These are phyloP conservation scores for Galeopterus variegatus DNA, from an alignment of 2,113 vertebrate genomes.

Conservation along the genomic window DNA sequence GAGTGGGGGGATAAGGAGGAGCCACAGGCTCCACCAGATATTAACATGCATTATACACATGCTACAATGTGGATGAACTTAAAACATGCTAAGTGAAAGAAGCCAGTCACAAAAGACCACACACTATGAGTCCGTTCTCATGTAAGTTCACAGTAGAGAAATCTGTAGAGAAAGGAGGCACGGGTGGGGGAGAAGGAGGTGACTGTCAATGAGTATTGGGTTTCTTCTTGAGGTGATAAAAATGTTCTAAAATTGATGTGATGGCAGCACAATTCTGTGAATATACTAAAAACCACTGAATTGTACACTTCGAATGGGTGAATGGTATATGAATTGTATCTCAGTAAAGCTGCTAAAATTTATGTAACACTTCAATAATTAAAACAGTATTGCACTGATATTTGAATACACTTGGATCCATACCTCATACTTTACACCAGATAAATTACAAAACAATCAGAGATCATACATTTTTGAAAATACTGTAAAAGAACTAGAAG, in stretches of 20 bases:
- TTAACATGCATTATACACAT: accelerated
- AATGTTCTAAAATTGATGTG: not conserved
- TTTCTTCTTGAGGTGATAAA: not conserved
- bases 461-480: not conserved
- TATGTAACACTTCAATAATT: not conserved
- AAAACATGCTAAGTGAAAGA: not conserved
- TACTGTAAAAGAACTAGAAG: not conserved
- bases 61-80: too few species aligned
- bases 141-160: not conserved
- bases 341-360: not conserved
- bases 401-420: not conserved
- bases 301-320: not conserved
- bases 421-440: not conserved
- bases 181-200: too few species aligned
- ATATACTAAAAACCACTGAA: not conserved
- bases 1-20: not conserved
- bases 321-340: not conserved
- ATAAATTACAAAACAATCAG: not conserved
- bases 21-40: not conserved
- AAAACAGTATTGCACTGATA: not conserved
- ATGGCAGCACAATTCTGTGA: not conserved
- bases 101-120: not conserved
- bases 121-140: accelerated
- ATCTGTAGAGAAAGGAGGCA: not conserved
- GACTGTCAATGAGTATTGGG: not conserved